Conservation (phyloP, 2,888 invertebrate genomes). For the Melikaiella ostensackeni region DNA sequence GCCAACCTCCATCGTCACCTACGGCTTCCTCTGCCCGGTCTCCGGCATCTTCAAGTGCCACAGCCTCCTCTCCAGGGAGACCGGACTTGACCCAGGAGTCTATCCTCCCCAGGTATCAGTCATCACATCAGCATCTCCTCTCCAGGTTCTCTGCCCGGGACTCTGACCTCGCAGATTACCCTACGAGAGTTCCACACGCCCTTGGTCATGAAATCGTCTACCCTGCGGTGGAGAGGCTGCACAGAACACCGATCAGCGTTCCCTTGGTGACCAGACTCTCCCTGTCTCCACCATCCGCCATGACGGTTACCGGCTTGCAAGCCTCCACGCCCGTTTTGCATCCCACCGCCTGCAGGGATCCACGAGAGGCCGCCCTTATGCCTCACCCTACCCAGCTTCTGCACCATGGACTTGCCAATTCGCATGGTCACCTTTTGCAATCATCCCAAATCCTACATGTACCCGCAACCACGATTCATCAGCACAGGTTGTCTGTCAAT, state of each 20-base stretch:
- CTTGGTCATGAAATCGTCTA: slow-evolving; percentile 69
- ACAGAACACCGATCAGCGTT: slow-evolving; percentile 68
- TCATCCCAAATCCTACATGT: slow-evolving; percentile 69
- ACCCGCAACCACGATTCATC: slow-evolving; percentile 63
- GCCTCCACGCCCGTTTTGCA: slow-evolving; percentile 66
- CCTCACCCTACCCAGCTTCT: slow-evolving; percentile 65
- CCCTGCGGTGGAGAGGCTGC: slow-evolving; percentile 67
- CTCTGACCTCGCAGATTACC: slow-evolving; percentile 65
- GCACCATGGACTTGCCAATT: slow-evolving; percentile 59
- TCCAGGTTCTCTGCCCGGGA: slow-evolving; percentile 64
- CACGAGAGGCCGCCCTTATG: slow-evolving; percentile 61
- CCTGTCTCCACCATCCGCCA: slow-evolving; percentile 76
- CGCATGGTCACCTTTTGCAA: slow-evolving; percentile 63
- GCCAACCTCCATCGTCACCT: slow-evolving; percentile 71
- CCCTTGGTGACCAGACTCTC: slow-evolving; percentile 71
- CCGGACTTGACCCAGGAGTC: slow-evolving; percentile 65
- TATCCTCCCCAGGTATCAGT: slow-evolving; percentile 66
- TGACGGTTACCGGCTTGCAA: slow-evolving; percentile 68
- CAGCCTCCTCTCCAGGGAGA: slow-evolving; percentile 72
- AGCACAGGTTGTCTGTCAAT: slow-evolving; percentile 70
- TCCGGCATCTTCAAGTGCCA: slow-evolving; percentile 71
- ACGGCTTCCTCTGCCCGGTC: slow-evolving; percentile 72
- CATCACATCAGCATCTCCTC: slow-evolving; percentile 62
- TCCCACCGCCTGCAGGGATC: slow-evolving; percentile 65
- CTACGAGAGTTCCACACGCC: slow-evolving; percentile 58